These are phyloP conservation scores for Philonicus albiceps DNA, from an alignment of 2,888 invertebrate species.

Conservation along the genomic window DNA sequence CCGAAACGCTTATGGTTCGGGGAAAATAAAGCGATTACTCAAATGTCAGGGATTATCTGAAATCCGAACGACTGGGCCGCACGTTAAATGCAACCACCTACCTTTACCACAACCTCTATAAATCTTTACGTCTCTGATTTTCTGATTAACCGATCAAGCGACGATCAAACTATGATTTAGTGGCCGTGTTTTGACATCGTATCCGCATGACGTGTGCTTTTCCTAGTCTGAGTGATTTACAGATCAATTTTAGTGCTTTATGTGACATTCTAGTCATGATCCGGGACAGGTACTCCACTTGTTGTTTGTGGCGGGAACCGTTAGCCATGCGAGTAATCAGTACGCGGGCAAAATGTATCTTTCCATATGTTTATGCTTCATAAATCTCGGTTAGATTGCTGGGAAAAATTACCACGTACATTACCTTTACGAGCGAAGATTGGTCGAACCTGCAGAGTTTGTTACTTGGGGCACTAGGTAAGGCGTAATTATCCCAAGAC, in stretches of 20 bases:
- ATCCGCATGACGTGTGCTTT: constrained; percentile 13
- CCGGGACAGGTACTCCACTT: constrained; percentile 24
- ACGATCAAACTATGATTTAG: constrained; percentile 39
- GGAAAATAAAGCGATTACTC: constrained; percentile 1
- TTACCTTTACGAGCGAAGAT: constrained; percentile 30
- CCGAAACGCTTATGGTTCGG: not conserved
- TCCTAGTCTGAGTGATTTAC: constrained; percentile 9
- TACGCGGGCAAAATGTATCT: not conserved
- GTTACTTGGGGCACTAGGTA: constrained; percentile 21
- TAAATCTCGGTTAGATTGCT: constrained; percentile 25
- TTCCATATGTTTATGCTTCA: constrained; percentile 35
- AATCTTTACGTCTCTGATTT: not conserved
- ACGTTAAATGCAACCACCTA: constrained; percentile 2
- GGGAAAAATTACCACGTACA: constrained; percentile 16
- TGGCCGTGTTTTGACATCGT: constrained; percentile 28
- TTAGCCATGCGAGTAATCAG: not conserved
- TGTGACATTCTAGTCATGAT: constrained; percentile 37
- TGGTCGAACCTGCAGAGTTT: constrained; percentile 7
- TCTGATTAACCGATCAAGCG: constrained; percentile 33
- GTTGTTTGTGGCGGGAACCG: constrained; percentile 1
- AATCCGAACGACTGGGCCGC: not conserved
- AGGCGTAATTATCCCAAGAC: constrained; percentile 3
- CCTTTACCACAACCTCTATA: not conserved
- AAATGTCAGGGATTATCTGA: constrained; percentile 11
- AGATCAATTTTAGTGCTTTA: constrained; percentile 37